phyloP scores from a whole-genome alignment of 1,140 invertebrate species.

The Batillaria attramentaria region DNA sequence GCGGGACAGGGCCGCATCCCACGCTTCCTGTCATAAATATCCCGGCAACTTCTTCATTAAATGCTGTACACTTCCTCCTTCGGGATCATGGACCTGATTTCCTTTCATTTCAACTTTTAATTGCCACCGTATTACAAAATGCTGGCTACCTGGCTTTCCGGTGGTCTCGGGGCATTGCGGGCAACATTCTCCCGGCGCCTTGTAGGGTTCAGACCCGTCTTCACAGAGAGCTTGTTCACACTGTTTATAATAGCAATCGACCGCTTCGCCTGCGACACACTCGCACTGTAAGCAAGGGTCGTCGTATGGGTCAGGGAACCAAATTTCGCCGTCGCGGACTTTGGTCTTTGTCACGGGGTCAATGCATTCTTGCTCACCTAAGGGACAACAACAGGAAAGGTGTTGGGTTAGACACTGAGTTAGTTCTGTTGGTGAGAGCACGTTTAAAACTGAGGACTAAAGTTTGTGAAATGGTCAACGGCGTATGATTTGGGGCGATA shows the following conservation, averaged over 20 bases:
- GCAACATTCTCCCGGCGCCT: constrained; percentile 26
- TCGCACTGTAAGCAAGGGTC: constrained; percentile 37
- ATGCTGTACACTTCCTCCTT: not conserved
- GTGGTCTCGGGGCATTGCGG: constrained; percentile 3
- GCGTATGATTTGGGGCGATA: not conserved
- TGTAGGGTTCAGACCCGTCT: constrained; percentile 33
- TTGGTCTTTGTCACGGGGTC: not conserved
- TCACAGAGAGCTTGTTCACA: constrained; percentile 23
- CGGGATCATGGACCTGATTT: not conserved
- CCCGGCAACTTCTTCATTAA: not conserved
- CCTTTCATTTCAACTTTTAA: not conserved
- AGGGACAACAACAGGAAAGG: not conserved
- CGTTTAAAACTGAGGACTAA: not conserved
- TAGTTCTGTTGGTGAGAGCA: not conserved
- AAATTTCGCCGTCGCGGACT: not conserved
- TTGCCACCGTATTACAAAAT: not conserved
- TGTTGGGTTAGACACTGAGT: not conserved
- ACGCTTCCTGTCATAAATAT: not conserved
- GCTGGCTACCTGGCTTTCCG: not conserved
- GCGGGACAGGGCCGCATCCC: not conserved
- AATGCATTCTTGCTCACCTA: not conserved
- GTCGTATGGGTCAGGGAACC: not conserved
- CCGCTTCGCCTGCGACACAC: constrained; percentile 19
- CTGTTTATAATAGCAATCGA: constrained; percentile 22
- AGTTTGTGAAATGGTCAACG: not conserved